A percentile compares a stretch with the other conserved stretches of the same genome.
Evolutionary conservation across 2,888 invertebrate species (phyloP).

Genomic region (Anthrax anthrax): DNA sequence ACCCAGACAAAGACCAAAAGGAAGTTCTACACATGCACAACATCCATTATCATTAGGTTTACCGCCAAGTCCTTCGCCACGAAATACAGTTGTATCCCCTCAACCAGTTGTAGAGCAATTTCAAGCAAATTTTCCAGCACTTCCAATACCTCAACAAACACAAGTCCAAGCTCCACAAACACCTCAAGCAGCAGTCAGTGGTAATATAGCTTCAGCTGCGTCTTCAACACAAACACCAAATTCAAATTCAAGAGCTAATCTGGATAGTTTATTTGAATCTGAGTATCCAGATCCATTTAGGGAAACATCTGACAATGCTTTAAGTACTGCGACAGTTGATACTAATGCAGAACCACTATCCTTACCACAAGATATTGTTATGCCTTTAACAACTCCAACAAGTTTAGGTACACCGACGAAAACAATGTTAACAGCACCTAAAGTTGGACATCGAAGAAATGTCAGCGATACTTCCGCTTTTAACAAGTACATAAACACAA

Average conservation of each 20-base stretch:
- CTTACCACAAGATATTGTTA: conserved; percentile 13
- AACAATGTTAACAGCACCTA: conserved; percentile 27
- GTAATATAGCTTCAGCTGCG: background rate
- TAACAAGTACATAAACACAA: conserved; percentile 61
- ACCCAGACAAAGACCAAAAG: conserved; percentile 70
- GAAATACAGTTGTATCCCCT: conserved; percentile 32
- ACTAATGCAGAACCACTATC: conserved; percentile 9
- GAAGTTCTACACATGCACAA: conserved; percentile 33
- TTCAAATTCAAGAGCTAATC: conserved; percentile 16
- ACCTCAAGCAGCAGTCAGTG: background rate
- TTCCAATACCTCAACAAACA: conserved; percentile 14
- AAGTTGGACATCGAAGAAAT: conserved; percentile 54
- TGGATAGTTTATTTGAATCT: conserved; percentile 50
- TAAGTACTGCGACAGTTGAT: conserved; percentile 15
- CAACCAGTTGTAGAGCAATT: conserved; percentile 32
- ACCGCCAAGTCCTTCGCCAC: conserved; percentile 40
- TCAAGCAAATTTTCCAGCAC: conserved; percentile 31
- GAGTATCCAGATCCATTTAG: conserved; percentile 58
- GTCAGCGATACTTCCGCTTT: conserved; percentile 75
- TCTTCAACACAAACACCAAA: conserved; percentile 1
- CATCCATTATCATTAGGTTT: conserved; percentile 38
- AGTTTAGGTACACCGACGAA: conserved; percentile 23
- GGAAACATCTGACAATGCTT: conserved; percentile 28
- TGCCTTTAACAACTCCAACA: conserved; percentile 11
- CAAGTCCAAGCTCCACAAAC: conserved; percentile 10